A percentile compares a stretch with the other conserved stretches of the same genome.
These are phyloP conservation scores for Eupithecia dodoneata DNA, from an alignment of 2,888 invertebrate species.

Conservation along the genomic window DNA sequence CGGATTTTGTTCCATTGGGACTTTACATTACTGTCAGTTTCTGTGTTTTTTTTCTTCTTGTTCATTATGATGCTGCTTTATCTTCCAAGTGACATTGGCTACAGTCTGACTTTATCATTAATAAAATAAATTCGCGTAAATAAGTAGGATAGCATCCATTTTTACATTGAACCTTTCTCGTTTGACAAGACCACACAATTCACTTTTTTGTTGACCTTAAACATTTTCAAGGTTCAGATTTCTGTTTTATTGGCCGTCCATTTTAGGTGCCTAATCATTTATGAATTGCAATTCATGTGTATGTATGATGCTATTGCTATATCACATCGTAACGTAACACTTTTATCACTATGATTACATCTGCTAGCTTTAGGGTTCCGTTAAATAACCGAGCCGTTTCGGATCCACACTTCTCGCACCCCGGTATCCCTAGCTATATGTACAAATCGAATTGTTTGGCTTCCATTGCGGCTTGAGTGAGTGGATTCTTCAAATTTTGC, in stretches of 20 bases:
- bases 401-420: not conserved
- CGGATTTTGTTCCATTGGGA: not conserved
- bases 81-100: not conserved
- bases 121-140: not conserved
- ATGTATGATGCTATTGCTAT: not conserved
- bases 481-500: not conserved
- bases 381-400: not conserved
- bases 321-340: not conserved
- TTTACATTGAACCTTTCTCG: not conserved
- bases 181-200: not conserved
- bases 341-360: not conserved
- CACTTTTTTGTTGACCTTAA: not conserved
- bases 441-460: not conserved
- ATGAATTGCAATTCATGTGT: not conserved
- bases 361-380: conserved; percentile 23
- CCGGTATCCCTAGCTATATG: not conserved
- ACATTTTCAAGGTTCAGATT: not conserved
- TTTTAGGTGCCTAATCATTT: not conserved
- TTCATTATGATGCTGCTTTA: not conserved
- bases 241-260: not conserved
- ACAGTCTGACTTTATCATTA: not conserved
- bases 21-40: not conserved
- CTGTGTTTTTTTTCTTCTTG: not conserved
- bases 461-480: conserved; percentile 15
- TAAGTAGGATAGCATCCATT: not conserved